phyloP scores from a whole-genome alignment of 2,797 vertebrate genomes.

The Esox lucius region DNA sequence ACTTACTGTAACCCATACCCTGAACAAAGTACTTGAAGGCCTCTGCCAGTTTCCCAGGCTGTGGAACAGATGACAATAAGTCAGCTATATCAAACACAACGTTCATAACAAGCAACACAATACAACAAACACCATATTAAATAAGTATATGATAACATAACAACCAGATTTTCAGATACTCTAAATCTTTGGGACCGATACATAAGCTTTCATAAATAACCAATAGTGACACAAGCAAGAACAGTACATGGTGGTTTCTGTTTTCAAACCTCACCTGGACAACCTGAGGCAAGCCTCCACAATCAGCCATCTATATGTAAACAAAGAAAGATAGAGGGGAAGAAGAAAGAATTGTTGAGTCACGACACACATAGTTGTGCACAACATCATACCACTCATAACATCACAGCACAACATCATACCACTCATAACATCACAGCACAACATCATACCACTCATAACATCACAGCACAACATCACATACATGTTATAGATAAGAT shows the following conservation, averaged over 20 bases:
- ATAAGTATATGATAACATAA: not conserved
- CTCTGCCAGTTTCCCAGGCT: slow-evolving; percentile 83
- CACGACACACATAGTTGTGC: not conserved
- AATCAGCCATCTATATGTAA: slow-evolving; percentile 89
- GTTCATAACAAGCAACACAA: slow-evolving; percentile 53
- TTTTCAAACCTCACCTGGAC: slow-evolving; percentile 87
- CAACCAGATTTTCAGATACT: not conserved
- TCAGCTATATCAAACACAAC: slow-evolving; percentile 58
- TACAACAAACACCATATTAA: not conserved
- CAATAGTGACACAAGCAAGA: too few species aligned
- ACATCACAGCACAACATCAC: too few species aligned
- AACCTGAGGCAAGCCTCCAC: slow-evolving; percentile 94
- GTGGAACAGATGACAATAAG: slow-evolving; percentile 35
- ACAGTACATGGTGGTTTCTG: too few species aligned
- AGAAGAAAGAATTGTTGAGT: slow-evolving; percentile 11
- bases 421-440: too few species aligned
- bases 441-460: too few species aligned
- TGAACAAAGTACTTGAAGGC: slow-evolving; percentile 86
- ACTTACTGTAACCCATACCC: slow-evolving; percentile 87
- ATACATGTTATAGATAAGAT: too few species aligned
- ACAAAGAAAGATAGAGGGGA: not conserved
- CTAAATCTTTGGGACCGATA: not conserved
- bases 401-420: too few species aligned
- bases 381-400: too few species aligned
- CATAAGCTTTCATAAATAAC: too few species aligned